Evolutionary conservation across 2,113 vertebrate genomes (phyloP).

Genomic region (Entelurus aequoreus): DNA sequence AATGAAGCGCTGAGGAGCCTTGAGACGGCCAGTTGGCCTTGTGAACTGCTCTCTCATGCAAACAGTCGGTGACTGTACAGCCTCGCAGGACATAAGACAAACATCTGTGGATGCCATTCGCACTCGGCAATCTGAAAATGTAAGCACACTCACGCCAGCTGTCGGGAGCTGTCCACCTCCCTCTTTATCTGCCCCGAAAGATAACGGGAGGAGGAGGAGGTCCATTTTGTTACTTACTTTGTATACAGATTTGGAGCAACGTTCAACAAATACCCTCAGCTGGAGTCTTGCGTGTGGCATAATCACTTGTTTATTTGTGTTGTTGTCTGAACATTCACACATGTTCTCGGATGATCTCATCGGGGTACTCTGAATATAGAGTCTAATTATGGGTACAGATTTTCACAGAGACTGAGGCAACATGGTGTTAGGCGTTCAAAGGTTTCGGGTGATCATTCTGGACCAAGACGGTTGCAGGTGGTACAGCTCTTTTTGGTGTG

Average conservation of each 20-base stretch:
- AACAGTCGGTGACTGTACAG: conserved; percentile 31
- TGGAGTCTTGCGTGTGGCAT: conserved; percentile 3
- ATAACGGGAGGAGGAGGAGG: conserved; percentile 4
- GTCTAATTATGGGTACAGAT: conserved; percentile 19
- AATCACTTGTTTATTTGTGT: neutral
- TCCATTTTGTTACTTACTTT: neutral
- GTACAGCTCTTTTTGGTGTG: conserved; percentile 35
- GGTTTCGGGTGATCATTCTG: conserved; percentile 34
- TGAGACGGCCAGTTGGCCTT: conserved; percentile 33
- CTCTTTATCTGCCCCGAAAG: conserved; percentile 18
- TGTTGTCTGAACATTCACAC: conserved; percentile 1
- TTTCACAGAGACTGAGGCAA: conserved; percentile 5
- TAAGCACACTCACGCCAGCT: conserved; percentile 36
- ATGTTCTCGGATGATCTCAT: conserved; percentile 4
- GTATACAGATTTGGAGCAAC: neutral
- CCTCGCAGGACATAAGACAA: conserved; percentile 41
- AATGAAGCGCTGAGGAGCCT: conserved; percentile 40
- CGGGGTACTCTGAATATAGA: conserved; percentile 22
- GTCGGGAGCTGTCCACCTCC: conserved; percentile 21
- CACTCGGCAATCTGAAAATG: conserved; percentile 26
- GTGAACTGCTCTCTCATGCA: conserved; percentile 39
- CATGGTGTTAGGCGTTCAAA: conserved; percentile 5
- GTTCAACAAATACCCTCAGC: neutral
- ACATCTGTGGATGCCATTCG: conserved; percentile 63
- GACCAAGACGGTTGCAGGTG: conserved; percentile 36